Evolutionary conservation across 1,140 invertebrate genomes (phyloP).

Genomic region (Rhagoletis zephyria): DNA sequence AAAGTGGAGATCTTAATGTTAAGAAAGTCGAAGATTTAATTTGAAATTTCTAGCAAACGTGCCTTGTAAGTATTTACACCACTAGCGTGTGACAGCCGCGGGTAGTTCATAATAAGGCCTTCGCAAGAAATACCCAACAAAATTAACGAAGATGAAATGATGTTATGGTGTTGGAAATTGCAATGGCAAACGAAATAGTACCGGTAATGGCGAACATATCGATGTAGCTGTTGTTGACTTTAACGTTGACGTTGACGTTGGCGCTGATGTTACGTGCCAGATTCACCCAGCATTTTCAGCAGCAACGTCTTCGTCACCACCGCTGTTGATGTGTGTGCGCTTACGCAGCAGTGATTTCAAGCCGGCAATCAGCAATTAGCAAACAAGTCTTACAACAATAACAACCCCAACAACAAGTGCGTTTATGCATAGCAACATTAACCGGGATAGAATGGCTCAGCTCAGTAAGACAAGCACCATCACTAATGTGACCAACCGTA

Average conservation of each 20-base stretch:
- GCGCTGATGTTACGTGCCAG: background rate
- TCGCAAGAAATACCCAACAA: background rate
- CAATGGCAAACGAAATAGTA: background rate
- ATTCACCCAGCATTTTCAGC: background rate
- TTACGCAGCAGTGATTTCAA: conserved; percentile 28
- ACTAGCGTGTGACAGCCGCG: background rate
- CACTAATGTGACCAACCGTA: background rate
- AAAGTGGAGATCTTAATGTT: conserved; percentile 21
- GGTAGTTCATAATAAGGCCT: background rate
- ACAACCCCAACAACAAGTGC: background rate
- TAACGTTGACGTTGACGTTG: background rate
- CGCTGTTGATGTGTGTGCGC: background rate
- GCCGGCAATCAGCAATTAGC: conserved; percentile 36
- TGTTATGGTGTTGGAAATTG: conserved; percentile 39
- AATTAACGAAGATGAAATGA: background rate
- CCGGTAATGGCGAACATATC: background rate
- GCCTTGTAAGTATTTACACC: background rate
- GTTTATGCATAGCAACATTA: background rate
- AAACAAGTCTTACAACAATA: background rate
- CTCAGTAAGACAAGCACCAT: background rate
- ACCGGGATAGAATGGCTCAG: background rate
- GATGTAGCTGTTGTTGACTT: no score
- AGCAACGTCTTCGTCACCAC: background rate
- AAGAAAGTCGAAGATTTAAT: conserved; percentile 51
- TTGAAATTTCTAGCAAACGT: background rate